phyloP scores from a whole-genome alignment of 2,888 invertebrate genomes.

The Ectemnius lituratus region DNA sequence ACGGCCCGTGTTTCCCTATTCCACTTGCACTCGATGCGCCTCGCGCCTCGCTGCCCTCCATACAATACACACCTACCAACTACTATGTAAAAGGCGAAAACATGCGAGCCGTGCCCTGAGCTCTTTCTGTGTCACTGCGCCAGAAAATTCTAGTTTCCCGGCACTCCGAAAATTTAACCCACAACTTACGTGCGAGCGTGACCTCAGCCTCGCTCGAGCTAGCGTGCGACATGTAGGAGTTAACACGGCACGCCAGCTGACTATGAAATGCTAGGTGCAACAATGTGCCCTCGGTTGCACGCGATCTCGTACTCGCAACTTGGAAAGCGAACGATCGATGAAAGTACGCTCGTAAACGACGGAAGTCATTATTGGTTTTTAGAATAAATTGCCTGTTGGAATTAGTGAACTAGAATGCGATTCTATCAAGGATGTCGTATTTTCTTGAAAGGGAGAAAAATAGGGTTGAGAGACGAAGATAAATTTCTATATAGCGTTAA shows the following conservation, averaged over 20 bases:
- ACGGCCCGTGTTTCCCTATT: slow-evolving; percentile 31
- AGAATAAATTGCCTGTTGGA: too few species aligned
- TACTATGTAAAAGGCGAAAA: slow-evolving; percentile 27
- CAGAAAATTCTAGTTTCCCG: slow-evolving; percentile 47
- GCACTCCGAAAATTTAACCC: slow-evolving; percentile 34
- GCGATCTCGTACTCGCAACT: not conserved
- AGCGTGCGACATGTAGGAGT: not conserved
- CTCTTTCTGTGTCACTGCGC: slow-evolving; percentile 52
- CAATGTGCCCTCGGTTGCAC: not conserved
- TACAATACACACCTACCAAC: slow-evolving; percentile 19
- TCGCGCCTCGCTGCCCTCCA: slow-evolving; percentile 32
- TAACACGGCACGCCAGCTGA: too few species aligned
- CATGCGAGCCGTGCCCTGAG: slow-evolving; percentile 26
- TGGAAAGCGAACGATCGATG: too few species aligned
- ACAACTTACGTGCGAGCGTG: slow-evolving; percentile 2
- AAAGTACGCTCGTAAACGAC: too few species aligned
- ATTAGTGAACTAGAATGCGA: too few species aligned
- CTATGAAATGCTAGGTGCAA: too few species aligned
- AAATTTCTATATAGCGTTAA: too few species aligned
- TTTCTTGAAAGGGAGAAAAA: too few species aligned
- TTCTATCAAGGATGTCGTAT: too few species aligned
- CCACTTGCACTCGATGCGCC: slow-evolving; percentile 21
- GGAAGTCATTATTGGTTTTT: too few species aligned
- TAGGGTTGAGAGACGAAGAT: too few species aligned
- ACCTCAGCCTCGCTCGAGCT: not conserved